Evolutionary conservation across 2,888 invertebrate genomes (phyloP), one percentile per base, ranked within the genome.

Genomic region (Neoaliturus tenellus): DNA sequence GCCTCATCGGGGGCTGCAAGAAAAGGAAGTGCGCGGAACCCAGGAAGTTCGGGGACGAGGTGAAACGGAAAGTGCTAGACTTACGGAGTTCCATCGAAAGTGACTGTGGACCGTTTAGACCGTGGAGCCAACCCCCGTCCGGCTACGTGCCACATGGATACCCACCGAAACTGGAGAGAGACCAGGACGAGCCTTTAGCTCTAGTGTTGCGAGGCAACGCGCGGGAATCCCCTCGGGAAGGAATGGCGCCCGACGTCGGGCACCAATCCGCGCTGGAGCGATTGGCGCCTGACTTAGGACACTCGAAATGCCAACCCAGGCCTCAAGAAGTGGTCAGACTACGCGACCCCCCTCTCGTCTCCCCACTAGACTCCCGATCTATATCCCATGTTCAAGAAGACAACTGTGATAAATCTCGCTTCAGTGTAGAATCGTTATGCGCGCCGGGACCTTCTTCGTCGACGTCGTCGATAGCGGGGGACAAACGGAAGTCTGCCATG

Each of bases 1-100:
- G 71, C n/a, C 20, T 58, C 28, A 33, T 31, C 23, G 80, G 93
- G 90, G 84, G 93, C 89, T 89, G 93, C 86, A 94, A 94, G 89
- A 95, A 95, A 89, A 91, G 95, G 84, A 95, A 95, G 89, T 91
- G 94, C 84, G 92, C 93, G 25, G 94, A 95, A 85, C 94, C 96
- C 0, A 91, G 93, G 71, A 94, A 94, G 88, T 88, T 89, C 0
- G 89, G 90, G 82, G 89, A 89, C 88, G 41, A 78, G 23, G 78
- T 81, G 91, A 86, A 91, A 91, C 86, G 89, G 89, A 25, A 89
- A 89, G 39, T 87, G 88, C 5, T 85, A 83, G 28, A 87, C 87
- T 3, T 90, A 92, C 83, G 88, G 90, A 0, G 92, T 92, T 0
- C 90, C 89, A n/a, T n/a, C 1, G 82, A 82, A 35, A 51, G 55